Conservation (phyloP, 2,888 invertebrate species). For the Drosophila buzzatii region DNA sequence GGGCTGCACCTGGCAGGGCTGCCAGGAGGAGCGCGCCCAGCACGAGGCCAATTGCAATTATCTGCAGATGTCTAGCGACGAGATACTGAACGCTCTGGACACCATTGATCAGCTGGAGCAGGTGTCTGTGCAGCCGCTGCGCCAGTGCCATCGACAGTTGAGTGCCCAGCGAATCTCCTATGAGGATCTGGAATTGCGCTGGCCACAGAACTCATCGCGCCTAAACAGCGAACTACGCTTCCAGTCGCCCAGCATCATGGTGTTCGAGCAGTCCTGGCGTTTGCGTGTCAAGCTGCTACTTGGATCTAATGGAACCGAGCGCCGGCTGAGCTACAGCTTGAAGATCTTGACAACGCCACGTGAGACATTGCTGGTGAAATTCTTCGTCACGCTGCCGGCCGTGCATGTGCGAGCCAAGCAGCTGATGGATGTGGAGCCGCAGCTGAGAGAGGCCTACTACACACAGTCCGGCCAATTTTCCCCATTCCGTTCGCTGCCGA, state of each 20-base stretch:
- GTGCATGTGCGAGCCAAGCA: constrained; percentile 11
- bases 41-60: constrained; percentile 31
- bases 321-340: constrained; percentile 15
- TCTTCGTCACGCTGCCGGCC: constrained; percentile 31
- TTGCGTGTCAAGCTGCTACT: constrained; percentile 11
- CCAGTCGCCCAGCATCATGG: background rate
- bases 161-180: constrained; percentile 19
- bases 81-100: constrained; percentile 15
- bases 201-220: background rate
- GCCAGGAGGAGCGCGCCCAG: background rate
- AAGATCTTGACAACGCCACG: constrained; percentile 2
- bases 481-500: constrained; percentile 8
- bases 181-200: constrained; percentile 30
- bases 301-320: background rate
- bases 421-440: constrained; percentile 14
- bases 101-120: background rate
- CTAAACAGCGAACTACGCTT: background rate
- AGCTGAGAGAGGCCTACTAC: constrained; percentile 6
- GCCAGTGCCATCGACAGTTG: constrained; percentile 8
- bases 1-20: constrained; percentile 49
- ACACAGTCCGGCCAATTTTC: background rate
- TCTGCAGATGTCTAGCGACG: constrained; percentile 9
- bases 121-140: rapidly evolving
- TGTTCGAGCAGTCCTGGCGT: constrained; percentile 34
- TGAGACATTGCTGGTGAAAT: background rate